Conservation (phyloP, 1,140 invertebrate genomes). For the Eupeodes corollae region DNA sequence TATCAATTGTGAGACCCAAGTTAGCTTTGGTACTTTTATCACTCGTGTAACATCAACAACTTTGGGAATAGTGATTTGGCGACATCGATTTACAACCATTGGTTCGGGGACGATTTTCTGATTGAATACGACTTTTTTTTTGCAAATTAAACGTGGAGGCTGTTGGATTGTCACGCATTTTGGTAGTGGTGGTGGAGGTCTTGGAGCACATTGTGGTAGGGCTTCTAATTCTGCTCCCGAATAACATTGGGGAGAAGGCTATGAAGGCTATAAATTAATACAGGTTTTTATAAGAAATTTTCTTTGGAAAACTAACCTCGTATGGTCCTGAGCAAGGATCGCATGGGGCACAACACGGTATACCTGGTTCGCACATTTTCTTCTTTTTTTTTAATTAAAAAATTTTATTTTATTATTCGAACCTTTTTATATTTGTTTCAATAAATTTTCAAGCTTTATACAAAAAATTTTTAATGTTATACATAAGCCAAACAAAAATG, state of each 20-base stretch:
- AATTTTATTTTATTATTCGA: too few species aligned
- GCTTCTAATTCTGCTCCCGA: constrained; percentile 24
- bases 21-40: constrained; percentile 28
- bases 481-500: too few species aligned
- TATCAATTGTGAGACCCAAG: constrained; percentile 33
- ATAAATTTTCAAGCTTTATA: too few species aligned
- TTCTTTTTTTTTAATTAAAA: too few species aligned
- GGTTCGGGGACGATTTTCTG: constrained; percentile 29
- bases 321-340: constrained; percentile 30
- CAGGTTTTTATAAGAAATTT: background rate
- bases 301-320: constrained; percentile 18
- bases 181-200: constrained; percentile 26
- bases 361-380: constrained; percentile 7
- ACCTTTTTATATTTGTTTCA: too few species aligned
- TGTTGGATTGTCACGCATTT: constrained; percentile 32
- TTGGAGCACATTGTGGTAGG: constrained; percentile 29
- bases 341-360: constrained; percentile 19
- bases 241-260: constrained; percentile 31
- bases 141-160: constrained; percentile 29
- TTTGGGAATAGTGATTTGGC: constrained; percentile 30
- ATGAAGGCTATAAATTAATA: background rate
- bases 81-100: constrained; percentile 28
- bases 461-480: too few species aligned
- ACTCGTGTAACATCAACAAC: constrained; percentile 28
- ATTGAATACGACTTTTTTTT: constrained; percentile 28